Percentiles rank a stretch among this genome's conserved stretches.
Evolutionary conservation across 1,140 invertebrate genomes (phyloP).

Genomic region (Eubasilissa regina): DNA sequence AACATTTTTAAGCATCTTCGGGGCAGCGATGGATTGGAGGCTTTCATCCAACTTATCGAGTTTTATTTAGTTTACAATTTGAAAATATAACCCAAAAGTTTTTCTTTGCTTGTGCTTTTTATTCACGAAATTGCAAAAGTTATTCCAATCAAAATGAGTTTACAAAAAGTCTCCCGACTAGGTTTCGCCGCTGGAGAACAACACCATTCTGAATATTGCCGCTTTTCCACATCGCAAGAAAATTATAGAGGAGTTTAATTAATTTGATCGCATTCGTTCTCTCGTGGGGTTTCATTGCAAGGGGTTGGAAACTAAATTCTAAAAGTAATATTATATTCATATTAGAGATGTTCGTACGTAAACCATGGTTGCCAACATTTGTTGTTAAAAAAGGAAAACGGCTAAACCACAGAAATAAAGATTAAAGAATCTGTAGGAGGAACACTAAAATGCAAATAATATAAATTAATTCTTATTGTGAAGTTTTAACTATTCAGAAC

Average conservation of each 20-base stretch:
- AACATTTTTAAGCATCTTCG: not conserved
- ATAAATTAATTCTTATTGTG: too few relatives aligned
- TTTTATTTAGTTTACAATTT: conserved; percentile 50
- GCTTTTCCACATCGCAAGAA: conserved; percentile 45
- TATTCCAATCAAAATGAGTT: conserved; percentile 56
- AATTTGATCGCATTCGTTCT: conserved; percentile 57
- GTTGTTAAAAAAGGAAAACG: too few relatives aligned
- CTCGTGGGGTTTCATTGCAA: conserved; percentile 31
- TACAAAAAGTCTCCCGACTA: conserved; percentile 41
- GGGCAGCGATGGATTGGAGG: conserved; percentile 19
- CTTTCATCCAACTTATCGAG: conserved; percentile 46
- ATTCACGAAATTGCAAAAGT: conserved; percentile 59
- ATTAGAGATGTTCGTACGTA: too few relatives aligned
- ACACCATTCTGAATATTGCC: conserved; percentile 56
- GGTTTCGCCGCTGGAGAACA: conserved; percentile 32
- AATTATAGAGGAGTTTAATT: conserved; percentile 56
- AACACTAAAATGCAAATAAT: too few relatives aligned
- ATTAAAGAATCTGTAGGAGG: too few relatives aligned
- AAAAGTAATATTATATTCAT: not conserved
- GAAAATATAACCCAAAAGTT: conserved; percentile 50
- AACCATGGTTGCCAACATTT: too few relatives aligned
- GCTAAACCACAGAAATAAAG: too few relatives aligned
- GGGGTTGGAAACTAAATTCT: conserved; percentile 16
- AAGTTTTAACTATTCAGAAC: too few relatives aligned
- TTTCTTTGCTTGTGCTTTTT: conserved; percentile 50